Percentiles rank a stretch among this genome's conserved stretches.
These are phyloP conservation scores for Peromyscus attwateri DNA, from an alignment of 2,797 vertebrate genomes.

Conservation along the genomic window DNA sequence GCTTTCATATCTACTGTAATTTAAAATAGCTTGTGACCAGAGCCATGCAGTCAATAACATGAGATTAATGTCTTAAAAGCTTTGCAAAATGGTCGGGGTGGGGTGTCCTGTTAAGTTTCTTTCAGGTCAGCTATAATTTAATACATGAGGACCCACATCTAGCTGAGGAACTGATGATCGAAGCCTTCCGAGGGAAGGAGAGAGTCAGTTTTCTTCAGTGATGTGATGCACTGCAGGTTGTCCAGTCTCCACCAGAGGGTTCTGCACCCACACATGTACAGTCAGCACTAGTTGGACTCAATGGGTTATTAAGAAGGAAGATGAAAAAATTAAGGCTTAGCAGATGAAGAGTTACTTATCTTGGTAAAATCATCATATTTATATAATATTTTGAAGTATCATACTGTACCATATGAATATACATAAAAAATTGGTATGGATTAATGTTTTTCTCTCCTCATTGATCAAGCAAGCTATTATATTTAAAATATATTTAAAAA, in stretches of 20 bases:
- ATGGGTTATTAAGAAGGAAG: not conserved
- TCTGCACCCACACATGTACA: too few relatives aligned
- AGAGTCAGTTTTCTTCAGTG: too few relatives aligned
- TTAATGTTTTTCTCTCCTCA: too few relatives aligned
- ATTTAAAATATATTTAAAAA: too few relatives aligned
- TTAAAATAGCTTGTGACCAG: conserved; percentile 26
- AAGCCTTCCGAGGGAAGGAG: not conserved
- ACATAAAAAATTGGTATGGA: too few relatives aligned
- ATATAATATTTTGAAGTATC: too few relatives aligned
- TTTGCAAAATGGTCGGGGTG: not conserved
- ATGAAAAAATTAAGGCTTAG: not conserved
- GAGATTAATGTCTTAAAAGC: not conserved
- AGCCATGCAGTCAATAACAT: conserved; percentile 17
- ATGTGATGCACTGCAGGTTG: not conserved
- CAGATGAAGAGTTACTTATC: too few relatives aligned
- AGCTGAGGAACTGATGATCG: not conserved
- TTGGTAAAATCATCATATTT: too few relatives aligned
- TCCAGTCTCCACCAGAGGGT: not conserved
- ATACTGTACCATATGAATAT: too few relatives aligned
- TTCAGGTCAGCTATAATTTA: not conserved
- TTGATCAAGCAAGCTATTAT: too few relatives aligned
- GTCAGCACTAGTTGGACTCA: not conserved
- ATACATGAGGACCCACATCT: not conserved
- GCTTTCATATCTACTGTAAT: not conserved
- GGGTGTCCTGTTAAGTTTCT: not conserved